phyloP scores from a whole-genome alignment of 2,113 vertebrate genomes.

The Chionodraco myersi region DNA sequence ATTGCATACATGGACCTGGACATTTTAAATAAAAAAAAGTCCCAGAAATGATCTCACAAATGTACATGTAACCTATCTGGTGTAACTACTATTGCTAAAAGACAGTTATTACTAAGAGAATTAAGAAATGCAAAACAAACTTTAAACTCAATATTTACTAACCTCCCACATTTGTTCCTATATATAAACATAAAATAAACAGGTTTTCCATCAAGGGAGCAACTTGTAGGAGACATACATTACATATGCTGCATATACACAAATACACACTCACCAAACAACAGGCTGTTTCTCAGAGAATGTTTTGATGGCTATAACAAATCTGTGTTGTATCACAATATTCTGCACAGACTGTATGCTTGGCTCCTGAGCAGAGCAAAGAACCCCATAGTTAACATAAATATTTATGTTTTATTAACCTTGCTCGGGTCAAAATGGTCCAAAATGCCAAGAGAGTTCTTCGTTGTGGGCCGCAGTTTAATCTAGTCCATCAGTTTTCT shows the following conservation, averaged over 20 bases:
- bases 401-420: constrained; percentile 81
- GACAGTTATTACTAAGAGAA: not conserved
- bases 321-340: constrained; percentile 70
- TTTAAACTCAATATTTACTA: not conserved
- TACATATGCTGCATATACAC: constrained; percentile 16
- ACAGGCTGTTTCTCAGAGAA: constrained; percentile 35
- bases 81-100: not conserved
- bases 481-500: constrained; percentile 80
- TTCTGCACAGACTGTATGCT: constrained; percentile 49
- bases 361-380: constrained; percentile 60
- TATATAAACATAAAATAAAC: not conserved
- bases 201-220: not conserved
- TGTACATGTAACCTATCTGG: not conserved
- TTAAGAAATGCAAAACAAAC: not conserved
- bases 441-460: constrained; percentile 73
- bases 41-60: not conserved
- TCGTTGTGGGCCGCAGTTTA: constrained; percentile 69
- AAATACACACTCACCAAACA: constrained; percentile 36
- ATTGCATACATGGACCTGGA: not conserved
- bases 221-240: not conserved
- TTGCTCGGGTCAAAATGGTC: constrained; percentile 71
- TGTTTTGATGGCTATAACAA: constrained; percentile 61
- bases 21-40: not conserved
- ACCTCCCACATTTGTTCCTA: not conserved
- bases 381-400: constrained; percentile 67